These are phyloP conservation scores for Tenualosa ilisha DNA, from an alignment of 2,797 vertebrate genomes.

Conservation along the genomic window DNA sequence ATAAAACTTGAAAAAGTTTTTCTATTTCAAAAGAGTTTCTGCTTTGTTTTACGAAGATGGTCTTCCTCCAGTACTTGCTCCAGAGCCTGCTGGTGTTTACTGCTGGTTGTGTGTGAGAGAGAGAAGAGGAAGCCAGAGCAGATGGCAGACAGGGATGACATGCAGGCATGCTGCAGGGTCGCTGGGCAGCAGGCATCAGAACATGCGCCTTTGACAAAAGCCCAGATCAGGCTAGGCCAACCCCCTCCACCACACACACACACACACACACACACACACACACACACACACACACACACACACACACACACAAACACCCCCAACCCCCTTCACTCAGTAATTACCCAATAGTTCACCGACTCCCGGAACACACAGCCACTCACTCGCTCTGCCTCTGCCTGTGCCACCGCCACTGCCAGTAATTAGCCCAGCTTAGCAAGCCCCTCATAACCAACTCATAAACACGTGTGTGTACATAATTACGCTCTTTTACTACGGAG, in stretches of 20 bases:
- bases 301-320: not conserved
- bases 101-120: not conserved
- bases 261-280: too few species aligned
- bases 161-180: conserved; percentile 83
- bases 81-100: not conserved
- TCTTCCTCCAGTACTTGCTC: not conserved
- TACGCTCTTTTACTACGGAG: conserved; percentile 34
- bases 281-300: too few species aligned
- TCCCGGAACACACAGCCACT: conserved; percentile 65
- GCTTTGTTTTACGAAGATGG: not conserved
- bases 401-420: conserved; percentile 24
- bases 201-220: conserved; percentile 76
- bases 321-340: conserved; percentile 68
- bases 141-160: conserved; percentile 89
- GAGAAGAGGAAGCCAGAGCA: conserved; percentile 73
- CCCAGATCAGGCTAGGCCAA: conserved; percentile 60
- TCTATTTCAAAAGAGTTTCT: not conserved
- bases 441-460: conserved; percentile 49
- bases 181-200: conserved; percentile 77
- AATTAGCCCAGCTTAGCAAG: conserved; percentile 41
- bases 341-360: conserved; percentile 75
- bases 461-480: conserved; percentile 46
- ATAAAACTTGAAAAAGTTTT: not conserved
- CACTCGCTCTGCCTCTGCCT: conserved; percentile 35
- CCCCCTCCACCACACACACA: not conserved